Evolutionary conservation across 2,113 vertebrate species (phyloP), one percentile per base, ranked within the genome.

Genomic region (Anguilla japonica): DNA sequence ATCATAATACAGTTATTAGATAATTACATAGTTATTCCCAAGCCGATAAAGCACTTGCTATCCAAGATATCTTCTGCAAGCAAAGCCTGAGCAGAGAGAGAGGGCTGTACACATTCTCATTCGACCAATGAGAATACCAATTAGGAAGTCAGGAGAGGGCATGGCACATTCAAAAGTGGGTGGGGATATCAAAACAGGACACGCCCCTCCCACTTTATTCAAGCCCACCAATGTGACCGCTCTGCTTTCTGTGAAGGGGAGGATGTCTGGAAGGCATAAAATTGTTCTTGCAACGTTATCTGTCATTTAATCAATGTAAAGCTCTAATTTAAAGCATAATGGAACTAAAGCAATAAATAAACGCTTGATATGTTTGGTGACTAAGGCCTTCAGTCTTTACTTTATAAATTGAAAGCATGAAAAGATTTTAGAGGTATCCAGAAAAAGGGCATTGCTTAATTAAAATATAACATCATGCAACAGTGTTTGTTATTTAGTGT

Each of bases 281-380:
- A 53, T 22, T 50, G 81, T 50, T 84, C 57, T 85, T 87, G 87
- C 85, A 85, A 88, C 79, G 84, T 85, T 85, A 89, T 60, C 89
- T 85, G 90, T 60, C 87, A 89, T 83, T 87, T 56, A 39, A 87
- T 88, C 88, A 84, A 90, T 92, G 91, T 95, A 89, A 83, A 89
- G 89, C 90, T 90, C 91, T 93, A 91, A 90, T 93, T 93, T 92
- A 92, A 92, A 92, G 93, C 92, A 95, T 94, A 84, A 86, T 86
- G 83, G 92, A 92, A 93, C 92, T 92, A 85, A 96, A 95, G 95
- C 95, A 96, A 96, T 96, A 96, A 96, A 94, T 90, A 91, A 85
- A 93, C 89, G 92, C 92, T 88, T 94, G 90, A 90, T 90, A 86
- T 89, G 57, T 92, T 89, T 89, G 83, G 78, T 85, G 82, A 90